These are phyloP conservation scores for Acanthurus tractus DNA, from an alignment of 2,797 vertebrate species.

Conservation along the genomic window DNA sequence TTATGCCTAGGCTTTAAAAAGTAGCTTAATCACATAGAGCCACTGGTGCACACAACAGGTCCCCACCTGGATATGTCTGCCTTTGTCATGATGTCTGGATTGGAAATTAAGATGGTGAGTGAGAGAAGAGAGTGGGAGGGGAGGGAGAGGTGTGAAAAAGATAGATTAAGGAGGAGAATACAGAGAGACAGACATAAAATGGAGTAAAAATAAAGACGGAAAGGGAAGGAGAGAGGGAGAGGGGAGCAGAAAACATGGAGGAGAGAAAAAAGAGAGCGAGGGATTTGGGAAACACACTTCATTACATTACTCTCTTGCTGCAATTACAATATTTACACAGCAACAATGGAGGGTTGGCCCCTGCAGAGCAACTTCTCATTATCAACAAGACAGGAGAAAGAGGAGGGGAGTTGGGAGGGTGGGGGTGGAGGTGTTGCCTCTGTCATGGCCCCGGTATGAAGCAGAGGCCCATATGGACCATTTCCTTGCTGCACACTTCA, in stretches of 20 bases:
- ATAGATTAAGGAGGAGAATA: constrained; percentile 34
- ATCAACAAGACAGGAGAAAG: constrained; percentile 60
- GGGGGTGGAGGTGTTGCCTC: constrained; percentile 48
- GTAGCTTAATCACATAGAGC: constrained; percentile 79
- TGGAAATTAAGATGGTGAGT: constrained; percentile 64
- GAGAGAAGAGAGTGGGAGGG: constrained; percentile 30
- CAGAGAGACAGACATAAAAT: constrained; percentile 34
- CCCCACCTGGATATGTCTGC: constrained; percentile 67
- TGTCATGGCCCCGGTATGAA: constrained; percentile 31
- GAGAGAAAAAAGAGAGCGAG: constrained; percentile 20
- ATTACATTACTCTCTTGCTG: constrained; percentile 73
- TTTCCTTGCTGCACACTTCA: constrained; percentile 55
- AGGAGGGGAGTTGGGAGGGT: background rate
- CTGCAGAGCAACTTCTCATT: constrained; percentile 72
- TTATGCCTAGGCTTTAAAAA: constrained; percentile 77
- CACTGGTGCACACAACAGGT: constrained; percentile 76
- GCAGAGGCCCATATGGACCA: constrained; percentile 55
- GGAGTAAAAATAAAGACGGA: constrained; percentile 22
- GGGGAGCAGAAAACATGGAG: constrained; percentile 19
- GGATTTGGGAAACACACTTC: constrained; percentile 70
- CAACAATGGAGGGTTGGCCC: constrained; percentile 73
- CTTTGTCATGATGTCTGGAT: constrained; percentile 63
- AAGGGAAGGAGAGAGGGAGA: constrained; percentile 14
- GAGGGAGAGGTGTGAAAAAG: constrained; percentile 32
- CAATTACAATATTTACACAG: constrained; percentile 81